Evolutionary conservation across 2,113 vertebrate genomes (phyloP).

Genomic region (Caloenas nicobarica): DNA sequence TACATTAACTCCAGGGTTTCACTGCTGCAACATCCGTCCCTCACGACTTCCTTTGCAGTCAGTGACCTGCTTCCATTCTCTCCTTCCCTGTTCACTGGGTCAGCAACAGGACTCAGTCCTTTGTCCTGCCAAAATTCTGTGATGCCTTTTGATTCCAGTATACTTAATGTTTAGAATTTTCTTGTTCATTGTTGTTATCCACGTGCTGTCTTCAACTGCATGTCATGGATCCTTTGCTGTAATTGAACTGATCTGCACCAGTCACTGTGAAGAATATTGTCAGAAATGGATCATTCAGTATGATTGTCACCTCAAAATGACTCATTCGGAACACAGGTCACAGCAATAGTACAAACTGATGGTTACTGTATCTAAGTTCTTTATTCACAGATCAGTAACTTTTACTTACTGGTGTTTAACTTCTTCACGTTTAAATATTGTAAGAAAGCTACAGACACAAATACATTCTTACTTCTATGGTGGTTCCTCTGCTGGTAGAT

Average conservation of each 20-base stretch:
- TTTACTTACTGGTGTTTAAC: background rate
- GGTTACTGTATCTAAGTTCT: background rate
- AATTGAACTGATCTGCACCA: background rate
- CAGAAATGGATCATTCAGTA: fast-evolving
- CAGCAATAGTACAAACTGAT: background rate
- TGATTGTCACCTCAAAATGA: background rate
- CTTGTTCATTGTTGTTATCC: fast-evolving
- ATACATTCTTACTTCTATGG: background rate
- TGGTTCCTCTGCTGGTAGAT: background rate
- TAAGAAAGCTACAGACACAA: background rate
- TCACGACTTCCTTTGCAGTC: background rate
- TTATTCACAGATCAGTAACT: background rate
- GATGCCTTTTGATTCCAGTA: background rate
- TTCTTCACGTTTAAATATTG: background rate
- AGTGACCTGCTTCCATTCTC: background rate
- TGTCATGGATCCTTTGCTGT: background rate
- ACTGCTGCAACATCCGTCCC: background rate
- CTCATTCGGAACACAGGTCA: background rate
- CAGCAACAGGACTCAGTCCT: background rate
- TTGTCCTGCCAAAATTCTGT: background rate
- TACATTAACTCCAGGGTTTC: background rate
- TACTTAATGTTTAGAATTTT: background rate
- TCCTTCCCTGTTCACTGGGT: background rate
- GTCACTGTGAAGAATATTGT: background rate
- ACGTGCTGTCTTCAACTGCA: background rate